Evolutionary conservation across 2,888 invertebrate species (phyloP), one percentile per base, ranked within the genome.

Genomic region (Troglohyphantes excavatus): DNA sequence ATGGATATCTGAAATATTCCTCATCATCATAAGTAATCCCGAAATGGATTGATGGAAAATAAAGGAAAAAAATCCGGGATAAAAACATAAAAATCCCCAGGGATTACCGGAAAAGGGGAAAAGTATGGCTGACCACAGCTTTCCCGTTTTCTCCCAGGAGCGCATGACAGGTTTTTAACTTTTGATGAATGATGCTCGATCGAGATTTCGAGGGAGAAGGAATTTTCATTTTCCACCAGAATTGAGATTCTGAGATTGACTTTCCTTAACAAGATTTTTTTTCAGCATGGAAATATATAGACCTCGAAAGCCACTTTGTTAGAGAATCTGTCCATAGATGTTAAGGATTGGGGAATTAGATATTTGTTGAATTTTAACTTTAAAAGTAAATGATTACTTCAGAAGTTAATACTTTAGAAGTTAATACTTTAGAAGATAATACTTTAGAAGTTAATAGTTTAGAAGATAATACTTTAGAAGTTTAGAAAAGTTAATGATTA

Each of bases 101-200:
- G 63, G 78, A 78, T 78, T 78, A 65, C 43, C 23, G 27, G 23
- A 19, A 39, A 67, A 79, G 65, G 68, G 53, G 67, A 68, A 67
- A 81, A 78, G 65, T 26, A 23, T 19, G 29, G 75, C 7, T 29
- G 65, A 53, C 53, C 27, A 29, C 53, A 67, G 46, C 68, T 68
- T 65, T 68, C 68, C 79, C 53, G 29, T 29, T 53, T 33, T 43
- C 19, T 81, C 27, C 79, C 79, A 68, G 67, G 21, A 67, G 33
- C 67, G 53, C 67, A 53, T 81, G 79, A 81, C 67, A 81, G 79
- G 79, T 81, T 81, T 81, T 81, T 81, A 81, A 81, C 67, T 81
- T 81, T 67, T 81, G 79, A 81, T 81, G 29, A 68, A 81, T 68
- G 79, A 67, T 68, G 46, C 46, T 23, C 33, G n/a, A 65, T 46